Conservation (phyloP, 2,888 invertebrate species). For the Ecliptopera silaceata region DNA sequence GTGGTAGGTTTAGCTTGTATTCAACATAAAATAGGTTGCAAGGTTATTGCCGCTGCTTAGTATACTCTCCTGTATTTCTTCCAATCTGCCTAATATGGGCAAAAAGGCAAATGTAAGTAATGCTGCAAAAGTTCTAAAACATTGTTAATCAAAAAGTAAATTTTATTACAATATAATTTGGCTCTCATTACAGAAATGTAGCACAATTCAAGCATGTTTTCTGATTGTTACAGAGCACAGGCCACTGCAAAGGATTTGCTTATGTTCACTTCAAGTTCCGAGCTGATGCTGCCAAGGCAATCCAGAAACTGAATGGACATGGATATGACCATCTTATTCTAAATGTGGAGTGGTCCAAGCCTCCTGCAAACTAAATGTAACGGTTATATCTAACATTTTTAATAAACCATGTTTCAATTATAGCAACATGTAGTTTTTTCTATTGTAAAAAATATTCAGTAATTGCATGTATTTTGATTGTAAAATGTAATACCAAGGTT, state of each 20-base stretch:
- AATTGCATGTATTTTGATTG: background rate
- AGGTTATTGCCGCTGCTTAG: too few species aligned
- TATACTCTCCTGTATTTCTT: too few species aligned
- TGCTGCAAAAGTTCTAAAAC: too few species aligned
- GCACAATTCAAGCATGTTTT: too few species aligned
- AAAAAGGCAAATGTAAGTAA: too few species aligned
- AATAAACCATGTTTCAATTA: slow-evolving; percentile 38
- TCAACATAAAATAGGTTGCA: too few species aligned
- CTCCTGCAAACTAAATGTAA: slow-evolving; percentile 78
- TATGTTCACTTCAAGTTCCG: slow-evolving; percentile 98
- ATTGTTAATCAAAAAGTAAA: too few species aligned
- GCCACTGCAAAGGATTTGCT: slow-evolving; percentile 97
- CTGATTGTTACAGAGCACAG: slow-evolving; percentile 84
- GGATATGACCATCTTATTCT: slow-evolving; percentile 99
- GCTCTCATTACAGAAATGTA: too few species aligned
- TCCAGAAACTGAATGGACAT: slow-evolving; percentile 93
- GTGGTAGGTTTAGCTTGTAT: too few species aligned
- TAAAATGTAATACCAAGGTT: background rate
- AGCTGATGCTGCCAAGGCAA: slow-evolving; percentile 96
- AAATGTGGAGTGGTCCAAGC: slow-evolving; percentile 99
- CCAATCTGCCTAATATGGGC: too few species aligned
- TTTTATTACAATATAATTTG: too few species aligned
- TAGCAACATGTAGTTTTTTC: too few species aligned
- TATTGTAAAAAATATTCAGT: background rate
- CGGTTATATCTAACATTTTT: slow-evolving; percentile 37